phyloP scores from a whole-genome alignment of 1,140 invertebrate genomes.

The Doryteuthis pealeii region DNA sequence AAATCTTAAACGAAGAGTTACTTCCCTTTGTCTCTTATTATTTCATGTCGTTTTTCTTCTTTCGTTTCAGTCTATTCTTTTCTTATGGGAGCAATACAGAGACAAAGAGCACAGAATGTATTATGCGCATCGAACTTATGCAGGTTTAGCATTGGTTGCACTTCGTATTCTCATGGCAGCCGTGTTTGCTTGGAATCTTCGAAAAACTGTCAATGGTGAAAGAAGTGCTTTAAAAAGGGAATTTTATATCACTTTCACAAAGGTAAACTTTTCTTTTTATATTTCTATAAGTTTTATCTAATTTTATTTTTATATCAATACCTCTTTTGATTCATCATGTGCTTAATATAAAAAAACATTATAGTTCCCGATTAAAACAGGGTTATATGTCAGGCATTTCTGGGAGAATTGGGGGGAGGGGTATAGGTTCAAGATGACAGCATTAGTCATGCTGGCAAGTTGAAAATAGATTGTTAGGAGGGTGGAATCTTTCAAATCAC shows the following conservation, averaged over 20 bases:
- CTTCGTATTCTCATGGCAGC: constrained; percentile 49
- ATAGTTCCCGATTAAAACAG: neutral
- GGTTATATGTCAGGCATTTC: no score
- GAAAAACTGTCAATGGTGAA: constrained; percentile 39
- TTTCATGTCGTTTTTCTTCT: constrained; percentile 6
- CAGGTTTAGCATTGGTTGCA: constrained; percentile 44
- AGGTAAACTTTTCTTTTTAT: constrained; percentile 46
- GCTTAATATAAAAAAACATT: neutral
- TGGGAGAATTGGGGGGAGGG: no score
- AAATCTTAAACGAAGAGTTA: no score
- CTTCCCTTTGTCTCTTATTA: no score
- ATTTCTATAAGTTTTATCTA: no score
- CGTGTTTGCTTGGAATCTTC: constrained; percentile 52
- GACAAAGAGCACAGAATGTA: constrained; percentile 48
- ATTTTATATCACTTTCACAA: constrained; percentile 54
- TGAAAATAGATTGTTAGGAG: no score
- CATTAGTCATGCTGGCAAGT: no score
- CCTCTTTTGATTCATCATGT: no score
- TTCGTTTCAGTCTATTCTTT: constrained; percentile 42
- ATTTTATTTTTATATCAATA: neutral
- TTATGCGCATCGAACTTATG: constrained; percentile 49
- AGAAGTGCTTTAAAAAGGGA: constrained; percentile 49
- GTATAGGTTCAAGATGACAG: no score
- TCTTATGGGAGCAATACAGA: constrained; percentile 54
- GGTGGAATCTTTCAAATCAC: no score